Percentiles rank a stretch among this genome's conserved stretches.
These are phyloP conservation scores for Congeria kusceri DNA, from an alignment of 2,888 invertebrate genomes.

Conservation along the genomic window DNA sequence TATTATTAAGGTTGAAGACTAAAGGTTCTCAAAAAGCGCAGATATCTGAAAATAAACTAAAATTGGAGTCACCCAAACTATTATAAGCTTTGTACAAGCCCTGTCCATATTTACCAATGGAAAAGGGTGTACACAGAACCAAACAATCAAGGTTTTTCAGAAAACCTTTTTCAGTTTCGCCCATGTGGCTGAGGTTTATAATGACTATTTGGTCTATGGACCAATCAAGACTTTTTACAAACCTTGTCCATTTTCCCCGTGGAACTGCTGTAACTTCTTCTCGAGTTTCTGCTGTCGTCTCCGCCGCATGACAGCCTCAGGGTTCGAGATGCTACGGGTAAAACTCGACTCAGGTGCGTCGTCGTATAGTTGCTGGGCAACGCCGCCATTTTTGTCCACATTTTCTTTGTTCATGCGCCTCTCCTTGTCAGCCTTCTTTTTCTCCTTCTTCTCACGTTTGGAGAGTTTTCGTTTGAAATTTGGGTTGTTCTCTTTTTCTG, in stretches of 20 bases:
- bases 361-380: slow-evolving; percentile 86
- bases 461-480: slow-evolving; percentile 93
- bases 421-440: slow-evolving; percentile 91
- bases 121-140: too few species aligned
- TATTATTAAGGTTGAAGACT: too few species aligned
- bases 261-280: slow-evolving; percentile 97
- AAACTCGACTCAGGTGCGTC: slow-evolving; percentile 98
- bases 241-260: slow-evolving; percentile 93
- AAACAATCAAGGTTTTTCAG: too few species aligned
- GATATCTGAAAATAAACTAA: too few species aligned
- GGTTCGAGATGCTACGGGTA: slow-evolving; percentile 99
- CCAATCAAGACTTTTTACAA: not conserved
- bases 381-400: slow-evolving; percentile 68
- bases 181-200: too few species aligned
- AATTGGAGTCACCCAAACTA: too few species aligned
- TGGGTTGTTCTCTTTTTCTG: slow-evolving; percentile 64
- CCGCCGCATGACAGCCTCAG: slow-evolving; percentile 99
- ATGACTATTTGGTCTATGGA: too few species aligned
- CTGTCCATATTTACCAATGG: too few species aligned
- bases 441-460: slow-evolving; percentile 98
- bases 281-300: slow-evolving; percentile 98
- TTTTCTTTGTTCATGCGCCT: slow-evolving; percentile 74
- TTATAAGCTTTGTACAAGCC: too few species aligned
- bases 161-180: too few species aligned
- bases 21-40: too few species aligned